Evolutionary conservation across 2,888 invertebrate genomes (phyloP), one percentile per base, ranked within the genome.

Genomic region (Lymantria monacha): DNA sequence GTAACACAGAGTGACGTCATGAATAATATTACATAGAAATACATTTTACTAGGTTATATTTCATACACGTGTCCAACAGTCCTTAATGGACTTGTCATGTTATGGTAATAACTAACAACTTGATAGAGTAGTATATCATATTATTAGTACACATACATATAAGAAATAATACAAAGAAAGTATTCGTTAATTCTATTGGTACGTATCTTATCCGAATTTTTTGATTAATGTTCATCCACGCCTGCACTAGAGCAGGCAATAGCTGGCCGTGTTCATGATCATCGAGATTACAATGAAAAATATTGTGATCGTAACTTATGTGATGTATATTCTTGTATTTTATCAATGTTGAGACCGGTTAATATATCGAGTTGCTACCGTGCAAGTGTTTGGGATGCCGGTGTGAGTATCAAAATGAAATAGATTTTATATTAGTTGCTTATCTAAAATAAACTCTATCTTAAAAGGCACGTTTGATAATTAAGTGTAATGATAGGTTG

Each of bases 51-150:
- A 53, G 52, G 66, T 69, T 61, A 63, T 65, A 58, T 61, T 73
- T 72, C 70, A 75, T 79, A 68, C 79, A 79, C 74, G 73, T 79
- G 80, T 78, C 81, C 75, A 71, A 61, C 58, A 68, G 37, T 53
- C 70, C 76, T 69, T 90, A 90, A 91, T 91, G 90, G 90, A 91
- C 79, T 85, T 91, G 87, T 89, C 88, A 83, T 91, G 91, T 91
- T 89, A 90, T 89, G 87, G 70, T 87, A 90, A 90, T 89, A 79
- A 81, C 72, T 68, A 74, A 81, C 79, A 79, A 70, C 65, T 61
- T 76, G 78, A 83, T 82, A 79, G 66, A 66, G 73, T 76, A 74
- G 84, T 88, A 84, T 81, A 87, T 89, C 87, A 87, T 88, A 79
- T 83, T 79, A 79, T 79, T 75, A 75, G 67, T 64, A n/a, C 12